Conservation (phyloP, 2,888 invertebrate genomes). For the Lepidocyrtinus sp. region DNA sequence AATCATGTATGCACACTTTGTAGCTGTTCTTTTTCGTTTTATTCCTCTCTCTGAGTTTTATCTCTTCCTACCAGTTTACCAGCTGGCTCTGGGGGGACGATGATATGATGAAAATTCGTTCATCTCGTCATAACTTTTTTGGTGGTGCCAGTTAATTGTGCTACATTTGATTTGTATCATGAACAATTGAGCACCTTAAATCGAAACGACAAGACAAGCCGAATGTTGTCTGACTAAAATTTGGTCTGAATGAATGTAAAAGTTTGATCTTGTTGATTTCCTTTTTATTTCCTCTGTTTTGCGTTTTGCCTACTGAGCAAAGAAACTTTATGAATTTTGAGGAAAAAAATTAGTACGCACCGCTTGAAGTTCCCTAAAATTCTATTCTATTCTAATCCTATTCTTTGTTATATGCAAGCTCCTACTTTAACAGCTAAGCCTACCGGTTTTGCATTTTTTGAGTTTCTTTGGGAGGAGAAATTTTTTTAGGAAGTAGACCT, state of each 20-base stretch:
- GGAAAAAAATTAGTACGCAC: background rate
- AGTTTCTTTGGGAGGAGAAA: background rate
- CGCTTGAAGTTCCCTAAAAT: background rate
- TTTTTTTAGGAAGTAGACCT: constrained; percentile 47
- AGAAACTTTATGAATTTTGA: background rate
- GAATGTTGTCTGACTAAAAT: background rate
- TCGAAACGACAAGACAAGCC: background rate
- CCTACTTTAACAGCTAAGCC: background rate
- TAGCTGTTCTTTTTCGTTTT: background rate
- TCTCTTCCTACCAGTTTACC: background rate
- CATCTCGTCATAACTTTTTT: no score
- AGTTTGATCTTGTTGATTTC: background rate
- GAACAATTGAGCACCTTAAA: no score
- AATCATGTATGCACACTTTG: constrained; percentile 32
- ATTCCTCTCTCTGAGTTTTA: background rate
- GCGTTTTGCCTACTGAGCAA: background rate
- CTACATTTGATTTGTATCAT: background rate
- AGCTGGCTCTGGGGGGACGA: background rate
- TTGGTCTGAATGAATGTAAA: background rate
- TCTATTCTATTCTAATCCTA: background rate
- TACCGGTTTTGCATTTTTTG: background rate
- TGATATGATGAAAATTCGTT: no score
- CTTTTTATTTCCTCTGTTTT: background rate
- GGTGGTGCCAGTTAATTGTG: background rate
- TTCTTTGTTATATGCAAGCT: no score